phyloP scores from a whole-genome alignment of 2,113 vertebrate genomes.

The Gymnogyps californianus region DNA sequence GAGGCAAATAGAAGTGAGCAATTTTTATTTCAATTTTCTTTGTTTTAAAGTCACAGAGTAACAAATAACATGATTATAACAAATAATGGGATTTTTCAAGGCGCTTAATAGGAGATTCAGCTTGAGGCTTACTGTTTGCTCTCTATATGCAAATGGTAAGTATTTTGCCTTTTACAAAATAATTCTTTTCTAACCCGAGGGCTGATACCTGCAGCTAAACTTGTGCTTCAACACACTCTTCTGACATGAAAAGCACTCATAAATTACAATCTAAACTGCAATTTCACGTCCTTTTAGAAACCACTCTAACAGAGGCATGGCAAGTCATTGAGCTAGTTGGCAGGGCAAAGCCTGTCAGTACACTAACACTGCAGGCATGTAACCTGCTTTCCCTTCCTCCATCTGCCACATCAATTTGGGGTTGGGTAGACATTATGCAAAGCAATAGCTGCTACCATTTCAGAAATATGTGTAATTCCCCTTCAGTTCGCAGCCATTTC shows the following conservation, averaged over 20 bases:
- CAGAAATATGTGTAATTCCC: background rate
- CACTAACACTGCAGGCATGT: slow-evolving; percentile 44
- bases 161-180: background rate
- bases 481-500: background rate
- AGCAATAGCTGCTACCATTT: background rate
- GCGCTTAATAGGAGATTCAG: background rate
- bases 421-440: background rate
- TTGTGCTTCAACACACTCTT: background rate
- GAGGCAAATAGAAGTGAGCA: background rate
- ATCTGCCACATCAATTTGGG: slow-evolving; percentile 50
- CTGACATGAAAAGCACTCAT: background rate
- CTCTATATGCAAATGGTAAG: background rate
- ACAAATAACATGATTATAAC: background rate
- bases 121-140: background rate
- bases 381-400: slow-evolving; percentile 55
- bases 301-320: background rate
- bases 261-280: slow-evolving; percentile 6
- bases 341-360: slow-evolving; percentile 41
- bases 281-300: slow-evolving; percentile 22
- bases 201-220: background rate
- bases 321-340: slow-evolving; percentile 51
- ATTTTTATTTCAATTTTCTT: background rate
- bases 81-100: background rate
- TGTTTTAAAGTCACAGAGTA: background rate
- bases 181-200: background rate